phyloP scores from a whole-genome alignment of 64 coral and sea anemone genomes.

The Hydrozoanthus tunicans region DNA sequence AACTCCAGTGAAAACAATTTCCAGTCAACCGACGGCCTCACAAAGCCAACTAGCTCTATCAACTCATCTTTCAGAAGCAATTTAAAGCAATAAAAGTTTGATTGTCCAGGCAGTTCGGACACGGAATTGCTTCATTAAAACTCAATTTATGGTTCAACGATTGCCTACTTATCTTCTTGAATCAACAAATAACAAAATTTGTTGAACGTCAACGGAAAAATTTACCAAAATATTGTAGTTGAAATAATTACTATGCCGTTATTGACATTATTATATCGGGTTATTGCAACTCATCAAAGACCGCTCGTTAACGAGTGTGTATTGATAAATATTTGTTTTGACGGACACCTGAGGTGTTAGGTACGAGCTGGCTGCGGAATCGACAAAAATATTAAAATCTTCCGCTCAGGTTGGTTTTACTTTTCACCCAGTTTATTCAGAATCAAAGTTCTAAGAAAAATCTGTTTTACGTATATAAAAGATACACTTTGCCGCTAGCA shows the following conservation, averaged over 20 bases:
- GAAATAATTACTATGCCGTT: not conserved
- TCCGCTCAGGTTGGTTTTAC: not conserved
- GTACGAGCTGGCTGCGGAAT: not conserved
- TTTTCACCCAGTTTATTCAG: no score
- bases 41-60: not conserved
- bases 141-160: not conserved
- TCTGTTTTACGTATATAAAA: no score
- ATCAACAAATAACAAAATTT: slow-evolving; percentile 14
- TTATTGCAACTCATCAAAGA: not conserved
- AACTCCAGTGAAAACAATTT: not conserved
- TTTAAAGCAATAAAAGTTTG: slow-evolving; percentile 1
- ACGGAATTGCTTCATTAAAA: not conserved
- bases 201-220: slow-evolving; percentile 8
- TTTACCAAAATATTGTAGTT: not conserved
- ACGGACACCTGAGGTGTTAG: not conserved
- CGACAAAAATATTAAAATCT: not conserved
- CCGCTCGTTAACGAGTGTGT: not conserved
- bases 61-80: not conserved
- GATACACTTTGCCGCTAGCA: no score
- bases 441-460: no score
- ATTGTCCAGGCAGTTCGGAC: not conserved
- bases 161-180: not conserved
- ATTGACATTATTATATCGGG: slow-evolving; percentile 15
- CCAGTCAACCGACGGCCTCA: not conserved
- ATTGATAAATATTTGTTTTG: slow-evolving; percentile 34